A percentile compares a stretch with the other conserved stretches of the same genome.
These are phyloP conservation scores for Dyspetes luteomarginatus DNA, from an alignment of 2,888 invertebrate species.

Conservation along the genomic window DNA sequence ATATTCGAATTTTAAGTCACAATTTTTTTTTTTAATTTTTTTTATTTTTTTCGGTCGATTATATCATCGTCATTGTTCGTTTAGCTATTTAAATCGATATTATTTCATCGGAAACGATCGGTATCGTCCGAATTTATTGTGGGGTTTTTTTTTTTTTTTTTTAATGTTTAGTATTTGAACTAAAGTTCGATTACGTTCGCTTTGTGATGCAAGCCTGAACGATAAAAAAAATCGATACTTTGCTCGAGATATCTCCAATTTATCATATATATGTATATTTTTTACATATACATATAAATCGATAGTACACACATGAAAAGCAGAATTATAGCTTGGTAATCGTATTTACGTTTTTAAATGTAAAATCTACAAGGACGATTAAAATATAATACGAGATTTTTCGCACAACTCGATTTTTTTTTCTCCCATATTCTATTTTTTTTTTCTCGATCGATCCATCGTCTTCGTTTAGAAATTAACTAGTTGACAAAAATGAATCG, in stretches of 20 bases:
- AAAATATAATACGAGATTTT: constrained; percentile 60
- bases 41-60: not conserved
- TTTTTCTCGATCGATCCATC: not conserved
- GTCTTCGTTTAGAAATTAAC: not conserved
- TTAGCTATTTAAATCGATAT: not conserved
- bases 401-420: constrained; percentile 40
- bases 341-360: constrained; percentile 14
- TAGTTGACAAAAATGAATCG: constrained; percentile 13
- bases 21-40: not conserved
- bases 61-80: not conserved
- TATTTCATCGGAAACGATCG: not conserved
- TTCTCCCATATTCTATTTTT: not conserved
- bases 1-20: constrained; percentile 1
- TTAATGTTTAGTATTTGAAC: not conserved
- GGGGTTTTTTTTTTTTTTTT: not conserved
- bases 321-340: not conserved
- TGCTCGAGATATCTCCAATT: constrained; percentile 22
- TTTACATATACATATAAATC: constrained; percentile 1
- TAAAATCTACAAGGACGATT: constrained; percentile 55
- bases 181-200: not conserved
- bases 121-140: not conserved
- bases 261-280: not conserved
- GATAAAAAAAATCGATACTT: constrained; percentile 9
- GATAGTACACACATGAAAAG: not conserved
- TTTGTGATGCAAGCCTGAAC: constrained; percentile 8